phyloP scores from a whole-genome alignment of 2,797 vertebrate genomes.

The Labroides dimidiatus region DNA sequence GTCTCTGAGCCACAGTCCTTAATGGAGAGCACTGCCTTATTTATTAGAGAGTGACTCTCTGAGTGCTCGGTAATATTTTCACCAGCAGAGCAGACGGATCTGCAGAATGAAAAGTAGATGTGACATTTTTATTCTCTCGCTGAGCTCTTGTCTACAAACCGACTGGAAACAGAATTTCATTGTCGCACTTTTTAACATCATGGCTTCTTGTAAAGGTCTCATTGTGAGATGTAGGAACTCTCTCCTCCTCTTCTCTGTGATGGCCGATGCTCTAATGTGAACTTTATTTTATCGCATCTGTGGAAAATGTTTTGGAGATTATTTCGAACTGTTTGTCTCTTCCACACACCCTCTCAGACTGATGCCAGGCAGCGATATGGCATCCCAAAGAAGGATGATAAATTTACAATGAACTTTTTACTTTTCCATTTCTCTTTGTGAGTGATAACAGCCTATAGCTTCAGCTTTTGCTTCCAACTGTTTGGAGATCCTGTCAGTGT shows the following conservation, averaged over 20 bases:
- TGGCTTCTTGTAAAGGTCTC: constrained; percentile 35
- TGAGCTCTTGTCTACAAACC: constrained; percentile 19
- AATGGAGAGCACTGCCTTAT: constrained; percentile 71
- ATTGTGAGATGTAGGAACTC: constrained; percentile 29
- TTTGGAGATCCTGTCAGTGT: constrained; percentile 50
- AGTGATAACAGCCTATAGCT: constrained; percentile 44
- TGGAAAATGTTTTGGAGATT: constrained; percentile 16
- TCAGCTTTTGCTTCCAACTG: constrained; percentile 42
- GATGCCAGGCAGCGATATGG: constrained; percentile 13
- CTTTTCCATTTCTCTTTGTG: constrained; percentile 29
- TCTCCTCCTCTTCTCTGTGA: constrained; percentile 13
- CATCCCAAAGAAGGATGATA: constrained; percentile 30
- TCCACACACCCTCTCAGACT: background rate
- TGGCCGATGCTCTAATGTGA: constrained; percentile 20
- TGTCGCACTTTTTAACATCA: constrained; percentile 32
- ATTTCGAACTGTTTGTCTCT: constrained; percentile 21
- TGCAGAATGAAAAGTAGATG: constrained; percentile 47
- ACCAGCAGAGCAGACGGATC: constrained; percentile 32
- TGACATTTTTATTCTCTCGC: constrained; percentile 50
- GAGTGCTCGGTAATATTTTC: constrained; percentile 66
- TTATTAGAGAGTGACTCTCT: constrained; percentile 65
- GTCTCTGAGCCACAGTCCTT: constrained; percentile 61
- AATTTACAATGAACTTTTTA: constrained; percentile 27
- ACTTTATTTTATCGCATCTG: constrained; percentile 31
- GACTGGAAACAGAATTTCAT: constrained; percentile 28